Conservation (phyloP, 2,797 vertebrate genomes). For the Gymnodraco acuticeps region DNA sequence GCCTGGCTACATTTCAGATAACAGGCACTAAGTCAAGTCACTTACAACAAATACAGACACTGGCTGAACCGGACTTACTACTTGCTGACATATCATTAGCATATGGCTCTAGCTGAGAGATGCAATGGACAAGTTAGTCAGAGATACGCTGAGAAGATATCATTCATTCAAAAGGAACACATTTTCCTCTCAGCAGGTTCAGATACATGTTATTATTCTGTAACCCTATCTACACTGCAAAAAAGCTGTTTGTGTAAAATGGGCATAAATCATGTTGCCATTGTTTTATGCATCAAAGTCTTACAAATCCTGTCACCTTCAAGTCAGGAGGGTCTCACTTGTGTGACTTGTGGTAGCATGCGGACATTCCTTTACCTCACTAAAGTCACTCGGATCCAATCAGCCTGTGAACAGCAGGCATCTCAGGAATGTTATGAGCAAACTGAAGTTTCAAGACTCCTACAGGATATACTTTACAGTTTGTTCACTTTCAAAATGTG, state of each 20-base stretch:
- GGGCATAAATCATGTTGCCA: not conserved
- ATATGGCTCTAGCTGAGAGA: not conserved
- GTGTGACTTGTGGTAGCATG: constrained; percentile 32
- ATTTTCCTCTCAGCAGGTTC: not conserved
- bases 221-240: not conserved
- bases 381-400: constrained; percentile 55
- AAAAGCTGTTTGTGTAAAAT: not conserved
- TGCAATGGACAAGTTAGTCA: not conserved
- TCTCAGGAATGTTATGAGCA: constrained; percentile 58
- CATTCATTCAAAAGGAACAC: not conserved
- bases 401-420: constrained; percentile 49
- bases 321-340: constrained; percentile 5
- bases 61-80: constrained; percentile 43
- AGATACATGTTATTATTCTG: not conserved
- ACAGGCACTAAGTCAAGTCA: not conserved
- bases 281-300: not conserved
- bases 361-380: constrained; percentile 48
- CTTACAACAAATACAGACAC: constrained; percentile 11
- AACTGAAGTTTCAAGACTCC: not conserved
- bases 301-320: not conserved
- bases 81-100: constrained; percentile 3
- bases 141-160: not conserved
- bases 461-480: not conserved
- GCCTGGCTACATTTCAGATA: not conserved
- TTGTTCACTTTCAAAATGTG: not conserved